Percentiles rank a stretch among this genome's conserved stretches.
These are phyloP conservation scores for Agelaius phoeniceus DNA, from an alignment of 2,113 vertebrate species.

Conservation along the genomic window DNA sequence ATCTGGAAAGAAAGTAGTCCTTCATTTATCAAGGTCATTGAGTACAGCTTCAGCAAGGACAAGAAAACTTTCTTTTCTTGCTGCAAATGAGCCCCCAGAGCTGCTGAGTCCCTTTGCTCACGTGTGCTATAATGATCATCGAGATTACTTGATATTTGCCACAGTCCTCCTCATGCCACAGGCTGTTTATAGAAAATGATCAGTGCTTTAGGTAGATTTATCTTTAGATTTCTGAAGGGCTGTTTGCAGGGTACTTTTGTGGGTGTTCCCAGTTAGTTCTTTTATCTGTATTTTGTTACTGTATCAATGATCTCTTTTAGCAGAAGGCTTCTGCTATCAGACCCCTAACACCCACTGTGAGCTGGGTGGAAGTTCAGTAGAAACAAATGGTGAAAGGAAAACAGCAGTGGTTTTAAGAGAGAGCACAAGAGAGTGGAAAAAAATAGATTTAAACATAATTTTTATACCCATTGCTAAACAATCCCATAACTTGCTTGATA, in stretches of 20 bases:
- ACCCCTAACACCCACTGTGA: background rate
- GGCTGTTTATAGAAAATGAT: background rate
- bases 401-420: background rate
- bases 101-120: background rate
- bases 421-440: background rate
- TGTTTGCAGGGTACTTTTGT: background rate
- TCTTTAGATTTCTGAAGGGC: background rate
- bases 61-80: background rate
- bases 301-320: background rate
- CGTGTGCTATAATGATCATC: fast-evolving
- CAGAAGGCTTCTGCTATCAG: background rate
- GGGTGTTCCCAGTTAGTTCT: background rate
- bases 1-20: background rate
- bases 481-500: background rate
- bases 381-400: background rate
- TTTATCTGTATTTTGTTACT: background rate
- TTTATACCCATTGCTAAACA: background rate
- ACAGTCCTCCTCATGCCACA: background rate
- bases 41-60: background rate
- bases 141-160: fast-evolving
- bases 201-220: background rate
- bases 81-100: background rate
- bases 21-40: background rate
- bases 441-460: background rate
- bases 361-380: background rate